These are phyloP conservation scores for Sitta europaea DNA, from an alignment of 2,113 vertebrate species.

Conservation along the genomic window DNA sequence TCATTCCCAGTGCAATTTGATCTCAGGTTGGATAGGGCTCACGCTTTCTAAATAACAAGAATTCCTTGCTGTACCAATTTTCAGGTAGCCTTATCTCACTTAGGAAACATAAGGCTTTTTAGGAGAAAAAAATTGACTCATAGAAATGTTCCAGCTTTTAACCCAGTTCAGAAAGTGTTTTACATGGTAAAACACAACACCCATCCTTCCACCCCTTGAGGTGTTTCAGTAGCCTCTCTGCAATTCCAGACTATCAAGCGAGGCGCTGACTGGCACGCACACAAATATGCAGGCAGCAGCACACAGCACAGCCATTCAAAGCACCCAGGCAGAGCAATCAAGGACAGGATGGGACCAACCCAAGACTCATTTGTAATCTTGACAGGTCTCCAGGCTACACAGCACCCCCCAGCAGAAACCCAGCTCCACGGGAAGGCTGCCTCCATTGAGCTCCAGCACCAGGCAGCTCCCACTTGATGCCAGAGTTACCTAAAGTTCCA, in stretches of 20 bases:
- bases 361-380: neutral
- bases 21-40: neutral
- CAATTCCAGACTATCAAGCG: neutral
- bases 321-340: neutral
- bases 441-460: neutral
- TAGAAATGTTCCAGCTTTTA: neutral
- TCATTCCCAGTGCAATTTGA: neutral
- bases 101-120: neutral
- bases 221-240: neutral
- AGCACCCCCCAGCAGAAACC: neutral
- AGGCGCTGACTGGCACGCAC: rapidly evolving
- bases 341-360: neutral
- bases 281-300: neutral
- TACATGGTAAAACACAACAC: neutral
- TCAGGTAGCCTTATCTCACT: neutral
- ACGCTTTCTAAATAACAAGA: neutral
- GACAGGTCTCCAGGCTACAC: neutral
- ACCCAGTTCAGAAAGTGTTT: neutral
- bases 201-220: rapidly evolving
- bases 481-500: neutral
- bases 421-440: neutral
- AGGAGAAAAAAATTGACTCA: rapidly evolving
- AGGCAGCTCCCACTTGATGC: neutral
- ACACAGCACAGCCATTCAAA: neutral
- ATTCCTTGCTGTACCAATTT: neutral